phyloP scores from a whole-genome alignment of 2,888 invertebrate species.

The Pristionchus mayeri region DNA sequence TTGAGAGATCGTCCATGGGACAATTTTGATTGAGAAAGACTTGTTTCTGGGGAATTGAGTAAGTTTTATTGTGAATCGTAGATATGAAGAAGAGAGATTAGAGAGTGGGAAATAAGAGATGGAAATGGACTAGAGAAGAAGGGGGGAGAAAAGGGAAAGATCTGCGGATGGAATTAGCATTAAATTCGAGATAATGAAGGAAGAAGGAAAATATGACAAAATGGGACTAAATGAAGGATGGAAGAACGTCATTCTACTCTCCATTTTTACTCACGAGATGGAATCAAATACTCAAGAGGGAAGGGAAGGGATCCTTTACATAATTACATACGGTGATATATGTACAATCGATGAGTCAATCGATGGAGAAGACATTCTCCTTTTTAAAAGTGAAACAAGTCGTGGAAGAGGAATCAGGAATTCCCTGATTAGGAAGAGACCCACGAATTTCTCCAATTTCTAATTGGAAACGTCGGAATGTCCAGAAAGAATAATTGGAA shows the following conservation, averaged over 20 bases:
- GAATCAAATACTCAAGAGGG: too few species aligned
- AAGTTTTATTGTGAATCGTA: not conserved
- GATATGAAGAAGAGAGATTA: not conserved
- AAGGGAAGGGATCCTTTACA: too few species aligned
- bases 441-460: not conserved
- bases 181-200: constrained; percentile 4
- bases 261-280: too few species aligned
- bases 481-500: not conserved
- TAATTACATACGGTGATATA: too few species aligned
- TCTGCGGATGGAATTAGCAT: constrained; percentile 36
- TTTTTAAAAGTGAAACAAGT: not conserved
- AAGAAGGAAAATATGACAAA: too few species aligned
- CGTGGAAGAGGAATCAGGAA: not conserved
- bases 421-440: not conserved
- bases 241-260: too few species aligned
- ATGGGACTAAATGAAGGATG: too few species aligned
- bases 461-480: not conserved
- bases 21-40: not conserved
- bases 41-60: not conserved
- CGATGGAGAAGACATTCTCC: too few species aligned
- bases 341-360: too few species aligned
- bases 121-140: not conserved
- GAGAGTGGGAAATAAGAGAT: not conserved
- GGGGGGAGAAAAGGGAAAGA: not conserved
- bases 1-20: not conserved